phyloP scores from a whole-genome alignment of 2,888 invertebrate species.

The Chrysolina americana region DNA sequence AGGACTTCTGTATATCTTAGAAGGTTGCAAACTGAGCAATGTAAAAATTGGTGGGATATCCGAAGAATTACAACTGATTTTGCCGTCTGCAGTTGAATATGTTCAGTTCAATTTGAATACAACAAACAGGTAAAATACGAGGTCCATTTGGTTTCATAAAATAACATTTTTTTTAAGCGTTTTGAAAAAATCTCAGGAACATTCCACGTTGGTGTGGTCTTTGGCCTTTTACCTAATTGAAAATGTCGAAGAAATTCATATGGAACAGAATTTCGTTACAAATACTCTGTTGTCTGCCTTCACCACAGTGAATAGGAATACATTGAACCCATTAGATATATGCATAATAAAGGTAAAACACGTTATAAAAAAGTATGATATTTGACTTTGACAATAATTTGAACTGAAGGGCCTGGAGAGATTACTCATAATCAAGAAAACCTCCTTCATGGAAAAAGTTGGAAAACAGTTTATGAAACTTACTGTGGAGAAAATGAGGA shows the following conservation, averaged over 20 bases:
- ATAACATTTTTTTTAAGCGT: slow-evolving; percentile 54
- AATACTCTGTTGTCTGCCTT: slow-evolving; percentile 74
- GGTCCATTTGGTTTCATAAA: not conserved
- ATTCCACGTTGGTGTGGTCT: slow-evolving; percentile 81
- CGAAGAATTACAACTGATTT: slow-evolving; percentile 71
- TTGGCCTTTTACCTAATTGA: slow-evolving; percentile 84
- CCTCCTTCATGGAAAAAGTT: slow-evolving; percentile 71
- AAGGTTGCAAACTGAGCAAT: slow-evolving; percentile 72
- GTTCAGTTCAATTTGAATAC: slow-evolving; percentile 71
- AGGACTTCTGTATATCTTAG: slow-evolving; percentile 78
- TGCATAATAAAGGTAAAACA: slow-evolving; percentile 63
- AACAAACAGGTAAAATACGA: slow-evolving; percentile 63
- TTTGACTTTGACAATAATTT: slow-evolving; percentile 29
- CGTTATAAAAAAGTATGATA: not conserved
- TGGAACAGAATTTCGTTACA: slow-evolving; percentile 74
- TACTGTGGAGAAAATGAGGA: slow-evolving; percentile 78
- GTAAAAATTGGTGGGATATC: slow-evolving; percentile 69
- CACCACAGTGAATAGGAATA: slow-evolving; percentile 26
- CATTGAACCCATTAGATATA: slow-evolving; percentile 45
- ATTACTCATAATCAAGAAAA: slow-evolving; percentile 74
- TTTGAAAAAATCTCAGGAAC: slow-evolving; percentile 72
- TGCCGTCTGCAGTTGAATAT: slow-evolving; percentile 72
- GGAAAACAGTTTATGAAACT: slow-evolving; percentile 79
- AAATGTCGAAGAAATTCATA: slow-evolving; percentile 77
- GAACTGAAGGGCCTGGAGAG: slow-evolving; percentile 79